Evolutionary conservation across 2,797 vertebrate species (phyloP).

Genomic region (Petrocephalus schoutedeni): DNA sequence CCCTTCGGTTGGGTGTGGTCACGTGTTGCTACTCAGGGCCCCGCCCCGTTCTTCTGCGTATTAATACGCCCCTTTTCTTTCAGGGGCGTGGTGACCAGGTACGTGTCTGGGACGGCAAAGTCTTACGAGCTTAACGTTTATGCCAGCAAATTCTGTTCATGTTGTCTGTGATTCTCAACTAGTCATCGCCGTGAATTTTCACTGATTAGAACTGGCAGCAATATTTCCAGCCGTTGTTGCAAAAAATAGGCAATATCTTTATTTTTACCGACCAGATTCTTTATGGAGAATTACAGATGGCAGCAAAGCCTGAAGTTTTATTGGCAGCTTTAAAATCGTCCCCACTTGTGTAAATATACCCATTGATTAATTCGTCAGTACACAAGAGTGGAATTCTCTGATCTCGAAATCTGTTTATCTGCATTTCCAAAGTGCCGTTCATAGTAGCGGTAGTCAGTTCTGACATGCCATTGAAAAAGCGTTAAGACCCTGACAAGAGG

Average conservation of each 20-base stretch:
- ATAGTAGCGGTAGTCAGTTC: background rate
- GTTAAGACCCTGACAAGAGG: background rate
- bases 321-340: background rate
- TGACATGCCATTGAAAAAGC: background rate
- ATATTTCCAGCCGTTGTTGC: background rate
- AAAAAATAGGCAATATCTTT: slow-evolving; percentile 7
- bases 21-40: background rate
- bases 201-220: background rate
- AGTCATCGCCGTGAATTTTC: background rate
- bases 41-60: background rate
- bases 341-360: background rate
- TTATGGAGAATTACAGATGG: slow-evolving; percentile 9
- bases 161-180: background rate
- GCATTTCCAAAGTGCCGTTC: background rate
- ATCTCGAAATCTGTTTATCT: background rate
- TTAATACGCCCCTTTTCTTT: background rate
- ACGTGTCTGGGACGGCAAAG: background rate
- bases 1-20: background rate
- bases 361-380: background rate
- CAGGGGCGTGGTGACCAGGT: background rate
- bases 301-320: background rate
- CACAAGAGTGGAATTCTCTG: background rate
- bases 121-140: background rate
- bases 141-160: background rate
- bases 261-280: background rate